Evolutionary conservation across 2,113 vertebrate species (phyloP).

Genomic region (Passer domesticus): DNA sequence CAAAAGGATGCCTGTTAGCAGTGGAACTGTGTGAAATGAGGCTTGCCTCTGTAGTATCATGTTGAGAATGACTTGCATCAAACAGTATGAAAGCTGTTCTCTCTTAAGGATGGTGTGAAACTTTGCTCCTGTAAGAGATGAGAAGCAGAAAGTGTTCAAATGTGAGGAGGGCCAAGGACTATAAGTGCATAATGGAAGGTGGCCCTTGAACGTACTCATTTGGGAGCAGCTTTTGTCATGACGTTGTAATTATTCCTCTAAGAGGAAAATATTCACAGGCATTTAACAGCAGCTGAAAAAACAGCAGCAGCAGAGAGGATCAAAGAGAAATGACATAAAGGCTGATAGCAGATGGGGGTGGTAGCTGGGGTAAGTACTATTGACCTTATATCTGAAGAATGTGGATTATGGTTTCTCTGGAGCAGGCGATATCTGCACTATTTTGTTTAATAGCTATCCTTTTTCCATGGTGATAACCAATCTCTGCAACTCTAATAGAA

Average conservation of each 20-base stretch:
- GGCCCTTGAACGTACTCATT: not conserved
- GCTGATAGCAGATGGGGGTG: not conserved
- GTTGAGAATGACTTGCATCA: not conserved
- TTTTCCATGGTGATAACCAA: not conserved
- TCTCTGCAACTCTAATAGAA: not conserved
- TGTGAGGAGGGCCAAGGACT: not conserved
- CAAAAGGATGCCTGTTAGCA: not conserved
- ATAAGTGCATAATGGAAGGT: not conserved
- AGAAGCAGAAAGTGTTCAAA: not conserved
- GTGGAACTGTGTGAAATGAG: not conserved
- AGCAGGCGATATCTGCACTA: not conserved
- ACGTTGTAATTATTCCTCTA: not conserved
- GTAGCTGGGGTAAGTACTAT: not conserved
- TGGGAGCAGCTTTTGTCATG: not conserved
- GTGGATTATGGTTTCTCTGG: not conserved
- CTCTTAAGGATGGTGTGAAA: not conserved
- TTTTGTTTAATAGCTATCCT: not conserved
- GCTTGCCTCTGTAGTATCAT: not conserved
- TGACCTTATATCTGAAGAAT: not conserved
- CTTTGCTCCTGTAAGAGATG: not conserved
- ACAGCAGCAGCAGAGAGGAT: not conserved
- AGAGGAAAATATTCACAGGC: not conserved
- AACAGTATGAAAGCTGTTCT: not conserved
- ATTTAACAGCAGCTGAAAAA: slow-evolving; percentile 12
- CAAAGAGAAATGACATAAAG: not conserved